Evolutionary conservation across 2,797 vertebrate genomes (phyloP), one percentile per base, ranked within the genome.

Genomic region (Triplophysa yarkandensis): DNA sequence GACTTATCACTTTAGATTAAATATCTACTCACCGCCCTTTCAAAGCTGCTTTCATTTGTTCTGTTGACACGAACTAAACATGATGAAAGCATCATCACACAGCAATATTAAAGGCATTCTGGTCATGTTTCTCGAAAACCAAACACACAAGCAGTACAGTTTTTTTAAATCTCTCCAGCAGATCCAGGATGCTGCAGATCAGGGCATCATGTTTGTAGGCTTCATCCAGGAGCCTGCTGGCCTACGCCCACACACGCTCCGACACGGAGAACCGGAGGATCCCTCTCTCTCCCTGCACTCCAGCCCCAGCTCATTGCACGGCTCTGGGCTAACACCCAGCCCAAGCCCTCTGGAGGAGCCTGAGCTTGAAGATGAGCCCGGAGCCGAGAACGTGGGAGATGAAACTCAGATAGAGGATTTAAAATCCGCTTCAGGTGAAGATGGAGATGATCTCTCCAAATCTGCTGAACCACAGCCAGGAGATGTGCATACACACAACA

Each of bases 171-270:
- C 32, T 57, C 74, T 54, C 80, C 91, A 91, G 86, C 92, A 99
- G 92, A 93, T 98, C 87, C 97, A 99, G 89, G 96, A 98, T 74
- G 95, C 94, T 10, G 95, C 97, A 9, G 94, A 95, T 85, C 95
- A 91, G 81, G 97, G 97, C 66, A 92, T 98, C 86, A 92, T 93
- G 85, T 98, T 99, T 57, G 93, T 97, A 16, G 95, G 97, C 44
- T 94, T 97, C 61, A 87, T 98, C 77, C 94, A 95, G 83, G 94
- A 97, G 77, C 94, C 94, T 13, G 90, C 85, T 27, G 89, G 89
- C 2, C 89, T 83, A 4, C 86, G 78, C 78, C 90, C 9, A 90
- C 90, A 0, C 85, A 85, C 73, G 85, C 86, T 82, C 68, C 82
- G 61, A 85, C 88, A 16, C 77, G 80, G 83, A 73, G 87, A 89